Evolutionary conservation across 1,140 invertebrate species (phyloP).

Genomic region (Steinernema feltiae): DNA sequence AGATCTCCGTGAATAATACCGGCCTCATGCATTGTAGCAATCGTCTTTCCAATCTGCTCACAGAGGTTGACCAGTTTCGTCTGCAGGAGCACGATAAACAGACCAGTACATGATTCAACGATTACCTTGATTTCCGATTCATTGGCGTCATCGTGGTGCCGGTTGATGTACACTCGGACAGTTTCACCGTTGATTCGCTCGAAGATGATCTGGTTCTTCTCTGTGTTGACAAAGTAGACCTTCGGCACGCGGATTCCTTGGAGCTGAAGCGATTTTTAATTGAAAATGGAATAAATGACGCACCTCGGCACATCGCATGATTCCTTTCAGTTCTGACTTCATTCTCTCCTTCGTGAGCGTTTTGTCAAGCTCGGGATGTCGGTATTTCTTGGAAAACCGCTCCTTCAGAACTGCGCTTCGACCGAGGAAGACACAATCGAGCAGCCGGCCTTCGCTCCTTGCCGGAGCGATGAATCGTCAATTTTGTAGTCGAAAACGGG

Average conservation of each 20-base stretch:
- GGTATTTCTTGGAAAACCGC: slow-evolving; percentile 82
- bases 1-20: slow-evolving; percentile 95
- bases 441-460: slow-evolving; percentile 92
- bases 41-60: slow-evolving; percentile 67
- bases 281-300: slow-evolving; percentile 51
- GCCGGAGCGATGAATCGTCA: slow-evolving; percentile 62
- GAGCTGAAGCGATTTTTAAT: not conserved
- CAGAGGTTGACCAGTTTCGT: slow-evolving; percentile 61
- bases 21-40: slow-evolving; percentile 74
- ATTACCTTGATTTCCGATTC: slow-evolving; percentile 31
- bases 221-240: slow-evolving; percentile 74
- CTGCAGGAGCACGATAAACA: slow-evolving; percentile 36
- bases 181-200: slow-evolving; percentile 70
- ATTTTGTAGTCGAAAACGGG: slow-evolving; percentile 13
- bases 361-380: slow-evolving; percentile 76
- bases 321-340: slow-evolving; percentile 77
- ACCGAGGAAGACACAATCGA: slow-evolving; percentile 71
- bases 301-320: slow-evolving; percentile 71
- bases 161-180: slow-evolving; percentile 68
- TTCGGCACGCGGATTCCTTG: slow-evolving; percentile 71
- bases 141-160: slow-evolving; percentile 63
- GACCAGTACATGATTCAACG: slow-evolving; percentile 20
- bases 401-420: slow-evolving; percentile 77
- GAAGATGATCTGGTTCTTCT: slow-evolving; percentile 74
- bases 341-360: slow-evolving; percentile 79